phyloP scores from a whole-genome alignment of 2,888 invertebrate species.

The Cosmorhoe ocellata region DNA sequence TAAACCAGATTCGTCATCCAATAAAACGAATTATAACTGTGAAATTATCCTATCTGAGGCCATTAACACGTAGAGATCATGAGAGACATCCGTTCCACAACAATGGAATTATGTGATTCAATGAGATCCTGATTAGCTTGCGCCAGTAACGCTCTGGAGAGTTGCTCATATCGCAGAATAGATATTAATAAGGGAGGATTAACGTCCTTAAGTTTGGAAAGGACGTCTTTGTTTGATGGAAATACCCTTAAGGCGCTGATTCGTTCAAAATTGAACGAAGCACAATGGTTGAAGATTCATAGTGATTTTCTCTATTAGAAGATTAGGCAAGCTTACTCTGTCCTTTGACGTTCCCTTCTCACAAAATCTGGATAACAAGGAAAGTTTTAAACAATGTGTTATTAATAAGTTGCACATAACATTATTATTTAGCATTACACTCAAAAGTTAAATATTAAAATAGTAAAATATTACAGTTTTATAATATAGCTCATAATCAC shows the following conservation, averaged over 20 bases:
- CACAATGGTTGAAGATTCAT: constrained; percentile 17
- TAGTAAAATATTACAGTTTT: no score
- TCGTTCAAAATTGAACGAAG: constrained; percentile 23
- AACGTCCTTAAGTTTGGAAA: constrained; percentile 24
- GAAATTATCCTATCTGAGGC: constrained; percentile 61
- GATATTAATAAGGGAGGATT: constrained; percentile 28
- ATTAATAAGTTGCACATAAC: no score
- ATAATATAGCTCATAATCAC: no score
- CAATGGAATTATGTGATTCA: constrained; percentile 37
- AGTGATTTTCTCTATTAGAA: constrained; percentile 15
- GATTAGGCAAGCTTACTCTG: constrained; percentile 5
- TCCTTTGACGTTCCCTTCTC: constrained; percentile 3
- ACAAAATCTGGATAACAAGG: constrained; percentile 1
- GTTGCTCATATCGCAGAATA: constrained; percentile 36
- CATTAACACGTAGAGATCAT: constrained; percentile 55
- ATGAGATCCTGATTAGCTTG: constrained; percentile 38
- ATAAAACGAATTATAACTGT: constrained; percentile 56
- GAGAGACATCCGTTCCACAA: constrained; percentile 59
- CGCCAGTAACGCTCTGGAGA: constrained; percentile 16
- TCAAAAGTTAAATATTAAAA: no score
- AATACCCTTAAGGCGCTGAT: constrained; percentile 18
- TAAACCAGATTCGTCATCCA: constrained; percentile 56
- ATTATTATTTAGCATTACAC: no score
- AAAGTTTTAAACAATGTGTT: background rate
- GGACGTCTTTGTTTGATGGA: constrained; percentile 23